phyloP scores from a whole-genome alignment of 30 jellyfish, hydroid and myxozoan genomes.

The Calvadosia cruxmelitensis region DNA sequence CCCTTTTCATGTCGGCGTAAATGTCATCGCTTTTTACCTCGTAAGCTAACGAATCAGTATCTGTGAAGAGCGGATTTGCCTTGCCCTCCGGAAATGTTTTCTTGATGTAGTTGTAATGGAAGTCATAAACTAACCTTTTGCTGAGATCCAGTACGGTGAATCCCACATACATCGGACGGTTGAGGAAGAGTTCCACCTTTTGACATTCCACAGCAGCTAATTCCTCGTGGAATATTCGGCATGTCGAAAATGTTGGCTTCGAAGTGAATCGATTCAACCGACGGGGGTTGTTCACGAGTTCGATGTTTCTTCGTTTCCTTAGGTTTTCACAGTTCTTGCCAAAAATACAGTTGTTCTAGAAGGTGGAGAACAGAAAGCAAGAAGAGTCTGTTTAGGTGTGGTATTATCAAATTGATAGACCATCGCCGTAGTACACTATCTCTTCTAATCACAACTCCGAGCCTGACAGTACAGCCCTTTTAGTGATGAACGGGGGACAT shows the following conservation, averaged over 20 bases:
- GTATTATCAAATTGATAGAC: too few relatives aligned
- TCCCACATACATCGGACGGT: conserved; percentile 46
- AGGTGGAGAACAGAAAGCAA: too few relatives aligned
- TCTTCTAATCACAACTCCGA: too few relatives aligned
- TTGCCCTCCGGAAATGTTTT: conserved; percentile 12
- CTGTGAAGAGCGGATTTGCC: conserved; percentile 37
- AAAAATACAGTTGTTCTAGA: conserved; percentile 25
- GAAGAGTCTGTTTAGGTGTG: too few relatives aligned
- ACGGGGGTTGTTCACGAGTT: too few relatives aligned
- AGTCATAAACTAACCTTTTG: conserved; percentile 35
- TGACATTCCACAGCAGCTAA: conserved; percentile 27
- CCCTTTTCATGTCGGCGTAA: conserved; percentile 15
- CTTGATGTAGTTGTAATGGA: conserved; percentile 48
- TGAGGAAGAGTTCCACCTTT: conserved; percentile 8
- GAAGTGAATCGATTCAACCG: conserved; percentile 6
- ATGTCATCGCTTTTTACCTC: conserved; percentile 48
- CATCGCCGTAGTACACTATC: too few relatives aligned
- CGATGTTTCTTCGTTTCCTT: too few relatives aligned
- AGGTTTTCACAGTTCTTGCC: conserved; percentile 60
- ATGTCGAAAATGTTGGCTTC: conserved; percentile 23
- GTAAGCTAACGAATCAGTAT: conserved; percentile 53
- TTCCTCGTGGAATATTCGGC: conserved; percentile 20
- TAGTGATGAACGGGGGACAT: too few relatives aligned
- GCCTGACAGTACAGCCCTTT: too few relatives aligned
- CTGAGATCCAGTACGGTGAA: conserved; percentile 42